Percentiles rank a stretch among this genome's conserved stretches.
Evolutionary conservation across 37 sponge, comb jelly and placozoan species (phyloP).

Genomic region (Hexactinellida sp.): DNA sequence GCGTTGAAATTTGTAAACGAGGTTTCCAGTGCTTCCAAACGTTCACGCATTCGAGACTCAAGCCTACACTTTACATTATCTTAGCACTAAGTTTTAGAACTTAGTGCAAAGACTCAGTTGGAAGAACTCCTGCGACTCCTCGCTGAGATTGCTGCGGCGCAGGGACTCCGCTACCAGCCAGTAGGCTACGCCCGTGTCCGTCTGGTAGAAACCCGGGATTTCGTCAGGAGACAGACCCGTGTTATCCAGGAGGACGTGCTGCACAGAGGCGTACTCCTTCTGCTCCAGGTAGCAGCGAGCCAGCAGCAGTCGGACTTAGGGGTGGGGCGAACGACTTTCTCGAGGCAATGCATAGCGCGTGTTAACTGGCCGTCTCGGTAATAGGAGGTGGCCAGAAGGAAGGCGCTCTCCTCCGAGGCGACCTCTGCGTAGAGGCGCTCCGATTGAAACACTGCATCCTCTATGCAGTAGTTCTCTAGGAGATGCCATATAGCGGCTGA

Average conservation of each 20-base stretch:
- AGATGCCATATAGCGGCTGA: conserved; percentile 62
- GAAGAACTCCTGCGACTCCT: conserved; percentile 46
- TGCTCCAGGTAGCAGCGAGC: conserved; percentile 65
- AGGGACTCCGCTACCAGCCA: conserved; percentile 42
- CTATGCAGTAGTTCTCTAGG: conserved; percentile 52
- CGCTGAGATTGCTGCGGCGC: conserved; percentile 25
- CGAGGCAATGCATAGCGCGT: conserved; percentile 54
- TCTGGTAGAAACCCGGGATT: conserved; percentile 13
- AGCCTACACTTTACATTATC: no score
- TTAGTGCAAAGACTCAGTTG: conserved; percentile 37
- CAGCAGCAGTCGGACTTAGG: conserved; percentile 49
- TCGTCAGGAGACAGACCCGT: conserved; percentile 23
- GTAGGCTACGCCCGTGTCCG: conserved; percentile 46
- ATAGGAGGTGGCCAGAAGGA: conserved; percentile 70
- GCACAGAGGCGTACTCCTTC: conserved; percentile 40
- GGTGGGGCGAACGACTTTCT: conserved; percentile 2
- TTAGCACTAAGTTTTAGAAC: no score
- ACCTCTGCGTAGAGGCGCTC: conserved; percentile 84
- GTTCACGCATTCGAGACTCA: neutral
- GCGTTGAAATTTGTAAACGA: neutral
- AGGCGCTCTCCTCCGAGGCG: conserved; percentile 31
- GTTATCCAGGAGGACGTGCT: neutral
- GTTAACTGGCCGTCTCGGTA: conserved; percentile 46
- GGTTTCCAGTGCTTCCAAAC: neutral
- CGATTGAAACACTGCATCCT: conserved; percentile 77